phyloP scores from a whole-genome alignment of 2,888 invertebrate genomes.

The Dynastes hyllus region DNA sequence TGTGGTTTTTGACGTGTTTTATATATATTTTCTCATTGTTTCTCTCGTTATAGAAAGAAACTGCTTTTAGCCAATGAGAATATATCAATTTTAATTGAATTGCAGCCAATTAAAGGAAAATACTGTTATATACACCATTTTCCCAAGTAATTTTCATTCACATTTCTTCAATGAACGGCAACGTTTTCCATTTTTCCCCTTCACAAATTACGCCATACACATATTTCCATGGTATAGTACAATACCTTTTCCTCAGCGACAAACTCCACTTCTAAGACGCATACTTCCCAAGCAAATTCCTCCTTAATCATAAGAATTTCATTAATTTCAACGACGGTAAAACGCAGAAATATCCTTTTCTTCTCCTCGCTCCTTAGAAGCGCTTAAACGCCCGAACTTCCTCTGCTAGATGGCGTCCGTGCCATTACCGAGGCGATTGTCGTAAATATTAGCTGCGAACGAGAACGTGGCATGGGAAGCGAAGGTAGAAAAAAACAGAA shows the following conservation, averaged over 20 bases:
- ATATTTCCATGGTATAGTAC: neutral
- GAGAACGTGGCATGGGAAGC: neutral
- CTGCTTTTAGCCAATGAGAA: no score
- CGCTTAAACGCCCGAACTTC: neutral
- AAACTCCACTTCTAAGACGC: neutral
- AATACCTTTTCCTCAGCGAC: neutral
- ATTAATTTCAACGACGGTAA: neutral
- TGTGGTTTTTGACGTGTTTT: no score
- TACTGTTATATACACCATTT: no score
- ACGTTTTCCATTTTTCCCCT: no score
- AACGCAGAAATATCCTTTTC: neutral
- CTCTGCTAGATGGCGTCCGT: neutral
- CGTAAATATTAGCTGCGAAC: conserved; percentile 32
- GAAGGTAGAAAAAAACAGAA: conserved; percentile 15
- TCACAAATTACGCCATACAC: no score
- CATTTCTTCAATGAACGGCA: no score
- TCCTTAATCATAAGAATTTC: neutral
- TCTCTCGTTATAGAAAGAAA: no score
- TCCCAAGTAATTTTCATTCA: no score
- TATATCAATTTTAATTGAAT: no score
- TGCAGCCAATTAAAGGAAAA: no score
- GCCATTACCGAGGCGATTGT: conserved; percentile 3
- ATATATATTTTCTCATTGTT: no score
- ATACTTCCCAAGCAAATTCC: neutral
- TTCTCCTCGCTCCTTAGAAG: neutral